Percentiles rank a stretch among this genome's conserved stretches.
Evolutionary conservation across 2,888 invertebrate genomes (phyloP).

Genomic region (Xanthorhoe spadicearia): DNA sequence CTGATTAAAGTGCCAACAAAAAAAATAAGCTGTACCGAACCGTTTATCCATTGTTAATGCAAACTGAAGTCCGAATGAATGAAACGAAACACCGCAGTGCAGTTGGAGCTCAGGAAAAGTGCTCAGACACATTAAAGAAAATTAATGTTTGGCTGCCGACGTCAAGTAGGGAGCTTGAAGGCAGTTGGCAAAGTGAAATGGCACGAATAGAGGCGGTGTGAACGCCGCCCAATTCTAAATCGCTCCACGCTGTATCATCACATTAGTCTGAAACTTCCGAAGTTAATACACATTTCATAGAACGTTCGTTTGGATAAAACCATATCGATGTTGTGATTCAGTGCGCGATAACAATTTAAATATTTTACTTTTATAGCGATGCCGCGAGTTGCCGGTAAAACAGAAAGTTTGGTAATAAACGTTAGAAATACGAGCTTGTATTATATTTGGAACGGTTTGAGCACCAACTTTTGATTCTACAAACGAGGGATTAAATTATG

Average conservation of each 20-base stretch:
- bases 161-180: constrained; percentile 76
- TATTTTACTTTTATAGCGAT: constrained; percentile 54
- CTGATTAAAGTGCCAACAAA: constrained; percentile 77
- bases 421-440: constrained; percentile 19
- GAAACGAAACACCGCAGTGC: constrained; percentile 83
- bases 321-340: constrained; percentile 46
- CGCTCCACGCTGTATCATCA: constrained; percentile 64
- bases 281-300: constrained; percentile 69
- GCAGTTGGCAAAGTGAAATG: constrained; percentile 82
- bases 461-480: background rate
- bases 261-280: constrained; percentile 66
- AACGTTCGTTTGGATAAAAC: constrained; percentile 45
- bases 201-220: constrained; percentile 72
- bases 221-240: constrained; percentile 74
- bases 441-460: background rate
- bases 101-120: constrained; percentile 79
- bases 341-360: constrained; percentile 53
- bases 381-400: constrained; percentile 1
- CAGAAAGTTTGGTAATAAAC: constrained; percentile 53
- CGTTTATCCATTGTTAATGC: constrained; percentile 80
- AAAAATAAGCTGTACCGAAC: constrained; percentile 66
- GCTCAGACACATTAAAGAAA: constrained; percentile 84
- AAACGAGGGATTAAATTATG: background rate
- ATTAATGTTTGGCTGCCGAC: constrained; percentile 83
- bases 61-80: constrained; percentile 76